Evolutionary conservation across 2,113 vertebrate species (phyloP).

Genomic region (Neomonachus schauinslandi): DNA sequence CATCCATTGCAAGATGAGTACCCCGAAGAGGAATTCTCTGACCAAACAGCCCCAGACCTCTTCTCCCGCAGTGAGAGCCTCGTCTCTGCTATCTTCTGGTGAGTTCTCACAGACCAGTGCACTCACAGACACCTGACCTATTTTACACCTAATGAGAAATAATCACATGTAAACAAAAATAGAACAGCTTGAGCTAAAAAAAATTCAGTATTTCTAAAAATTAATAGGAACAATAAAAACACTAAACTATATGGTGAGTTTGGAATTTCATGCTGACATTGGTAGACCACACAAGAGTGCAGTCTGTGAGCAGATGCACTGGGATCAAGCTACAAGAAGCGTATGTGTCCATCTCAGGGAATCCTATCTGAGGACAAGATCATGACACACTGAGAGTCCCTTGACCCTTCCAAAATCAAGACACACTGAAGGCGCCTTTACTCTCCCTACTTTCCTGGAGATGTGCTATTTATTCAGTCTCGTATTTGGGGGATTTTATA

Average conservation of each 20-base stretch:
- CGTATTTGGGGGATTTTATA: not conserved
- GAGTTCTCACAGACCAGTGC: not conserved
- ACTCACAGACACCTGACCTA: not conserved
- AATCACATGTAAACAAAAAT: not conserved
- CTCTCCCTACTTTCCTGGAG: not conserved
- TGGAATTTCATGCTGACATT: not conserved
- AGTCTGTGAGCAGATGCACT: not conserved
- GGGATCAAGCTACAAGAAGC: not conserved
- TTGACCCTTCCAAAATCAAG: not conserved
- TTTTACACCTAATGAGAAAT: not conserved
- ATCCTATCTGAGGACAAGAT: not conserved
- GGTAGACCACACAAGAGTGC: not conserved
- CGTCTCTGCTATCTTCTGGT: not conserved
- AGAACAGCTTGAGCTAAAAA: not conserved
- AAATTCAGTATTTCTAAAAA: not conserved
- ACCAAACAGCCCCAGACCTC: not conserved
- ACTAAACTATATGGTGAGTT: not conserved
- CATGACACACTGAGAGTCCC: not conserved
- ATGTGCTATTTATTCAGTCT: not conserved
- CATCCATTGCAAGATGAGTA: not conserved
- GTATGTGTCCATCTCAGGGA: not conserved
- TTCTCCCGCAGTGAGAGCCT: no score
- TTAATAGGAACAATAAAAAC: not conserved
- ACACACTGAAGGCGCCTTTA: not conserved
- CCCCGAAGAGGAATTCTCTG: not conserved